Conservation (phyloP, 2,797 vertebrate species). For the Decapterus maruadsi region DNA sequence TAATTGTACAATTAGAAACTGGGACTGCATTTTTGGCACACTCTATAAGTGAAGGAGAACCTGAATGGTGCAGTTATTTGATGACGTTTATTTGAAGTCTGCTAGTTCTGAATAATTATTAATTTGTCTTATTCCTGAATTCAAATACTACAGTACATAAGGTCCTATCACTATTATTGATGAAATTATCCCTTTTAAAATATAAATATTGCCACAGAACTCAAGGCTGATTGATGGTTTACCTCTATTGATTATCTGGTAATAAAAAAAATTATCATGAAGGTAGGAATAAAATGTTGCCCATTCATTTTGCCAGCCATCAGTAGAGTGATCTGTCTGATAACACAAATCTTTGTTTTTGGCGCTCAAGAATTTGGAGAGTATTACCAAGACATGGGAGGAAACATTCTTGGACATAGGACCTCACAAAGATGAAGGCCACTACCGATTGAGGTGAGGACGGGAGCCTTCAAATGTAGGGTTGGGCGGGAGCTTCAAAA, state of each 20-base stretch:
- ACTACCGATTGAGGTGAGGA: conserved; percentile 87
- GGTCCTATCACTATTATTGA: not conserved
- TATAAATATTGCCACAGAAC: not conserved
- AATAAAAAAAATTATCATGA: not conserved
- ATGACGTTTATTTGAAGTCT: conserved; percentile 8
- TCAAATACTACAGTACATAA: conserved; percentile 10
- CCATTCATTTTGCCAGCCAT: not conserved
- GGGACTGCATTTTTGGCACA: conserved; percentile 3
- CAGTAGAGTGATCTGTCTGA: not conserved
- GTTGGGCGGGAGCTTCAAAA: not conserved
- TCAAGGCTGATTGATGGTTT: not conserved
- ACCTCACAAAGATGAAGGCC: conserved; percentile 89
- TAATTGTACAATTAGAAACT: conserved; percentile 15
- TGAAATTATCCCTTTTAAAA: not conserved
- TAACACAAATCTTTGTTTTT: conserved; percentile 31
- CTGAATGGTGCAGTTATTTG: conserved; percentile 3
- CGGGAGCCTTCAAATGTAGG: not conserved
- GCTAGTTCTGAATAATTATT: not conserved
- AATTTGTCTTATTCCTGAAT: not conserved
- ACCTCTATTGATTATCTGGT: not conserved
- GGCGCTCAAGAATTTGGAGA: conserved; percentile 85
- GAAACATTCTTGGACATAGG: conserved; percentile 83
- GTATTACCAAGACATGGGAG: conserved; percentile 88
- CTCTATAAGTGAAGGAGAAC: not conserved
- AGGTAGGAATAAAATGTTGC: not conserved